These are phyloP conservation scores for Bombycilla garrulus DNA, from an alignment of 2,113 vertebrate species.

Conservation along the genomic window DNA sequence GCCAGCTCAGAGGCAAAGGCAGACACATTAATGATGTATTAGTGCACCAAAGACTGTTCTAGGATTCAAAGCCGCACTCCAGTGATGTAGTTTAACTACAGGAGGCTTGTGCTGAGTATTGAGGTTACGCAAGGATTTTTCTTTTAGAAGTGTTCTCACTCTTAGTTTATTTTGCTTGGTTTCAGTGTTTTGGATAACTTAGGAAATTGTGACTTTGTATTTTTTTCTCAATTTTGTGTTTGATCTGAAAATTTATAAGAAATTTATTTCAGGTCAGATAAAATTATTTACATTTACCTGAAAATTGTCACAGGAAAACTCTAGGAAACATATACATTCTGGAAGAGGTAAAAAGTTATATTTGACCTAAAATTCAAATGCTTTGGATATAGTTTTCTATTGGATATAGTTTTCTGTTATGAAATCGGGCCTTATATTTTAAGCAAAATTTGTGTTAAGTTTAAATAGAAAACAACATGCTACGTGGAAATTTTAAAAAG, in stretches of 20 bases:
- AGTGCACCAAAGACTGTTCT: not conserved
- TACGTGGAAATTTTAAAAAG: not conserved
- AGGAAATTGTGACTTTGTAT: not conserved
- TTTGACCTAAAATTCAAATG: not conserved
- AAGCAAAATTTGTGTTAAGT: not conserved
- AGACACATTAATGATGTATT: constrained; percentile 40
- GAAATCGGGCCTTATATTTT: not conserved
- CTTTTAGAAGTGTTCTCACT: not conserved
- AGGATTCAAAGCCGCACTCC: not conserved
- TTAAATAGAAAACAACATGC: not conserved
- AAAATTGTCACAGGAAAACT: not conserved
- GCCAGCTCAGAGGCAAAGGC: not conserved
- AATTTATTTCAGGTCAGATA: not conserved
- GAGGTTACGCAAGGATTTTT: not conserved
- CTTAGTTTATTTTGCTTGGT: not conserved
- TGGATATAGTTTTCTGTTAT: not conserved
- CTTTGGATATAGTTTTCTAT: not conserved
- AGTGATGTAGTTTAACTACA: not conserved
- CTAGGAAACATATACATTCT: not conserved
- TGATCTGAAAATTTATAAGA: not conserved
- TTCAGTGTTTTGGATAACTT: not conserved
- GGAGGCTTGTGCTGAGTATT: not conserved
- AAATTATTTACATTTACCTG: not conserved
- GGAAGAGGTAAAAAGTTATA: not conserved
- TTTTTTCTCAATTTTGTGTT: not conserved